Conservation (phyloP, 2,797 vertebrate species). For the Arrhamphus sclerolepis region DNA sequence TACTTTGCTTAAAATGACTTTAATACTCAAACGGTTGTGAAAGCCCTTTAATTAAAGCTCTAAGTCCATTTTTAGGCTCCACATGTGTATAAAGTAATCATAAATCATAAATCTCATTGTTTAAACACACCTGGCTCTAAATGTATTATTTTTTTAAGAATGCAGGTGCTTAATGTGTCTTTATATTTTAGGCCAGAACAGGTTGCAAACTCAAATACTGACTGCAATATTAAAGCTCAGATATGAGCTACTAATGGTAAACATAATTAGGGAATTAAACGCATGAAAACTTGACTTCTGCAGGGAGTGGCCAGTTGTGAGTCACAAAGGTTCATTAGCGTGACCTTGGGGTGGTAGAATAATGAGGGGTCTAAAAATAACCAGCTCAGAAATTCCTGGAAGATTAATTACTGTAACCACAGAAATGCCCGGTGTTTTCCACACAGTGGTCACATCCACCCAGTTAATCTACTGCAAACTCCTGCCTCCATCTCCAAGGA, state of each 20-base stretch:
- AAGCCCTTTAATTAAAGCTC: too few species aligned
- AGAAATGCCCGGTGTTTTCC: conserved; percentile 43
- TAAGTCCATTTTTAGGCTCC: too few species aligned
- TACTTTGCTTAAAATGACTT: too few species aligned
- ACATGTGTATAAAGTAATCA: too few species aligned
- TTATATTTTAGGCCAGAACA: conserved; percentile 55
- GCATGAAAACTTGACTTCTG: conserved; percentile 59
- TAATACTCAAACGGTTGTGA: too few species aligned
- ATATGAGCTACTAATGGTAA: conserved; percentile 50
- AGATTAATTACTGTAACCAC: conserved; percentile 64
- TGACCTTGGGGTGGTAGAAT: conserved; percentile 57
- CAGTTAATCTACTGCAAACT: conserved; percentile 62
- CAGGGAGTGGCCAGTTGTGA: conserved; percentile 47
- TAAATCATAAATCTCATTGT: too few species aligned
- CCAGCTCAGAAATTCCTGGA: conserved; percentile 42
- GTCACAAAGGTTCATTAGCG: conserved; percentile 59
- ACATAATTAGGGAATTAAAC: conserved; percentile 52
- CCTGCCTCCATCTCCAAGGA: conserved; percentile 50
- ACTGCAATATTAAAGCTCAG: conserved; percentile 48
- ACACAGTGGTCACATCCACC: conserved; percentile 37
- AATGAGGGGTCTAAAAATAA: conserved; percentile 61
- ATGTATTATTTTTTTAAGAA: too few species aligned
- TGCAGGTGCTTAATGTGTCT: conserved; percentile 73
- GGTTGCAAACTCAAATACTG: conserved; percentile 32
- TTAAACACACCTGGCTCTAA: too few species aligned